phyloP scores from a whole-genome alignment of 2,888 invertebrate genomes.

The Chymomyza amoena region DNA sequence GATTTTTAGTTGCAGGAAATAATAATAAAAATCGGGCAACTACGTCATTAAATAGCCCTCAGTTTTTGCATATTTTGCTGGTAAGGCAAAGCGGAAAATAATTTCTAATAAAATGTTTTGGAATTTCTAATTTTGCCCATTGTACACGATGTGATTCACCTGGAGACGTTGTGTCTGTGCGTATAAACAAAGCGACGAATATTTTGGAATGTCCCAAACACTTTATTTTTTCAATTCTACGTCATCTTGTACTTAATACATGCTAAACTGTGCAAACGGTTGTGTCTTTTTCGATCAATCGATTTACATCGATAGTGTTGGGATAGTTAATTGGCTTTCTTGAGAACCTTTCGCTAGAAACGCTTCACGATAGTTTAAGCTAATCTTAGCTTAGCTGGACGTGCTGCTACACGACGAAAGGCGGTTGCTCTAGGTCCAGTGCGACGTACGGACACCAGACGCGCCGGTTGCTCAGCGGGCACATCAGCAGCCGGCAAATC shows the following conservation, averaged over 20 bases:
- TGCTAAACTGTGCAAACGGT: conserved; percentile 8
- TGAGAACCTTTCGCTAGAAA: conserved; percentile 29
- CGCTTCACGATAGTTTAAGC: conserved; percentile 38
- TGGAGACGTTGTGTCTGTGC: conserved; percentile 33
- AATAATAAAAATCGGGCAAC: not conserved
- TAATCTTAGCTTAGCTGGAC: conserved; percentile 57
- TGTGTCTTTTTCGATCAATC: conserved; percentile 1
- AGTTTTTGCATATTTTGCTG: too few species aligned
- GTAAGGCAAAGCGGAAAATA: not conserved
- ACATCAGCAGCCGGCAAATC: conserved; percentile 58
- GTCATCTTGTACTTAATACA: not conserved
- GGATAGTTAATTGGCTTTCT: conserved; percentile 25
- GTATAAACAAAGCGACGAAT: conserved; percentile 9
- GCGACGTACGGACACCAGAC: conserved; percentile 62
- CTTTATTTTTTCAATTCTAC: conserved; percentile 37
- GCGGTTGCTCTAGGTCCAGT: conserved; percentile 37
- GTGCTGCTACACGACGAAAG: conserved; percentile 45
- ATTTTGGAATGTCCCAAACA: conserved; percentile 43
- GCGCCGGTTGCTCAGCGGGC: conserved; percentile 61
- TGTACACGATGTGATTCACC: conserved; percentile 32
- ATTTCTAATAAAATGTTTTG: not conserved
- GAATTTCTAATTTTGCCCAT: not conserved
- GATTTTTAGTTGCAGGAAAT: not conserved
- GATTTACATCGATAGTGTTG: too few species aligned
- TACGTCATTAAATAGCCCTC: not conserved